A percentile compares a stretch with the other conserved stretches of the same genome.
phyloP scores from a whole-genome alignment of 1,140 invertebrate species.

The Anastrepha ludens region DNA sequence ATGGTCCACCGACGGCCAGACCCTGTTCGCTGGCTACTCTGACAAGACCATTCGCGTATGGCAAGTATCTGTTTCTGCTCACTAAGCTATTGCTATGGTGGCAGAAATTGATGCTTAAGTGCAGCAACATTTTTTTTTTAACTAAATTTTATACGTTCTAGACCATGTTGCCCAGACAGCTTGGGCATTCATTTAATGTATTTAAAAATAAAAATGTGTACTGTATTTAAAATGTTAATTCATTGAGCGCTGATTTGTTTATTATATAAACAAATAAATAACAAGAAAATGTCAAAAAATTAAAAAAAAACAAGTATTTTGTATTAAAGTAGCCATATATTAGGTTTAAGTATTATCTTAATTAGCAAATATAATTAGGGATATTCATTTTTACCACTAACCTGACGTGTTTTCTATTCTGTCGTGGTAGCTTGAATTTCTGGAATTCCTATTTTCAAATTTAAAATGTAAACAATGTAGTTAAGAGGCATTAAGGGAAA shows the following conservation, averaged over 20 bases:
- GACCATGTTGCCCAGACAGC: background rate
- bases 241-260: slow-evolving; percentile 60
- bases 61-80: slow-evolving; percentile 91
- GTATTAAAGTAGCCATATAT: slow-evolving; percentile 40
- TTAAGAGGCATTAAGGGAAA: too few relatives aligned
- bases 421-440: background rate
- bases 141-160: slow-evolving; percentile 14
- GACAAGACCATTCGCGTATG: slow-evolving; percentile 99
- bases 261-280: slow-evolving; percentile 62
- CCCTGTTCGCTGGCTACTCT: slow-evolving; percentile 98
- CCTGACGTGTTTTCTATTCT: slow-evolving; percentile 8
- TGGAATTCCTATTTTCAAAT: too few relatives aligned
- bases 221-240: slow-evolving; percentile 56
- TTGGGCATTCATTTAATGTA: slow-evolving; percentile 3
- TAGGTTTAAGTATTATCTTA: slow-evolving; percentile 29
- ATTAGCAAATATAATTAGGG: slow-evolving; percentile 13
- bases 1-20: slow-evolving; percentile 99
- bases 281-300: slow-evolving; percentile 54
- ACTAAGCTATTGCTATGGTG: slow-evolving; percentile 61
- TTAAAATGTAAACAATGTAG: too few relatives aligned
- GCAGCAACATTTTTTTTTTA: slow-evolving; percentile 50
- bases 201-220: slow-evolving; percentile 36
- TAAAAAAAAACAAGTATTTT: slow-evolving; percentile 41
- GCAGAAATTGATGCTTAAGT: slow-evolving; percentile 13
- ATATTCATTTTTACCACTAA: background rate